Conservation (phyloP, 2,113 vertebrate species). For the Tetrao urogallus region DNA sequence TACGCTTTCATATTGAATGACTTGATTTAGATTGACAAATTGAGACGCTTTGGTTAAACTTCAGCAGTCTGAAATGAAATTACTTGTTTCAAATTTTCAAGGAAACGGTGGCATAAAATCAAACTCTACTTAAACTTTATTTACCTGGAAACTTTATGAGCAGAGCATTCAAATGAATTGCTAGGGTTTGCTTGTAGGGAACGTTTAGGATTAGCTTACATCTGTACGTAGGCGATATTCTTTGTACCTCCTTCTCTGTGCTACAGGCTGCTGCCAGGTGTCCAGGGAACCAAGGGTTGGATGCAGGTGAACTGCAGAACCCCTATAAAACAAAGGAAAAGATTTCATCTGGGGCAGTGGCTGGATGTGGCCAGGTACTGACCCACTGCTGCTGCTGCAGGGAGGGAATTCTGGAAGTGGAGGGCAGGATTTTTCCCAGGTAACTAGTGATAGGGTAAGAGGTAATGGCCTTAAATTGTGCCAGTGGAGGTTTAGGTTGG, state of each 20-base stretch:
- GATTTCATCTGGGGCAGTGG: not conserved
- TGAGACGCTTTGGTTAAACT: not conserved
- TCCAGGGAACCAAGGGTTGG: not conserved
- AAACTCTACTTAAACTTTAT: not conserved
- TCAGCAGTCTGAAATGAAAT: not conserved
- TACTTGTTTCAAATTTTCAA: not conserved
- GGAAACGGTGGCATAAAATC: not conserved
- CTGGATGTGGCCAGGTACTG: not conserved
- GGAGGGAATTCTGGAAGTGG: not conserved
- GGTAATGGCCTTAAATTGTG: too few species aligned
- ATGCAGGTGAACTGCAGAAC: not conserved
- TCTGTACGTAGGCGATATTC: not conserved
- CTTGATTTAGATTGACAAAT: constrained; percentile 17
- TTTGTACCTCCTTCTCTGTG: not conserved
- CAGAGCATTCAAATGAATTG: not conserved
- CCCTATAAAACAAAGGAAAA: rapidly evolving
- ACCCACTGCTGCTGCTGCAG: not conserved
- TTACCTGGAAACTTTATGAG: not conserved
- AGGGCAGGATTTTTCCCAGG: not conserved
- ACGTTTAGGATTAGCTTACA: not conserved
- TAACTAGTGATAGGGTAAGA: too few species aligned
- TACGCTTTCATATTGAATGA: not conserved
- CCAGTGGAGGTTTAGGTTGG: too few species aligned
- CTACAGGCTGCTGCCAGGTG: rapidly evolving
- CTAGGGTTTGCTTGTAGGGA: not conserved